These are phyloP conservation scores for Chaunax sp. DNA, from an alignment of 2,797 vertebrate genomes.

Conservation along the genomic window DNA sequence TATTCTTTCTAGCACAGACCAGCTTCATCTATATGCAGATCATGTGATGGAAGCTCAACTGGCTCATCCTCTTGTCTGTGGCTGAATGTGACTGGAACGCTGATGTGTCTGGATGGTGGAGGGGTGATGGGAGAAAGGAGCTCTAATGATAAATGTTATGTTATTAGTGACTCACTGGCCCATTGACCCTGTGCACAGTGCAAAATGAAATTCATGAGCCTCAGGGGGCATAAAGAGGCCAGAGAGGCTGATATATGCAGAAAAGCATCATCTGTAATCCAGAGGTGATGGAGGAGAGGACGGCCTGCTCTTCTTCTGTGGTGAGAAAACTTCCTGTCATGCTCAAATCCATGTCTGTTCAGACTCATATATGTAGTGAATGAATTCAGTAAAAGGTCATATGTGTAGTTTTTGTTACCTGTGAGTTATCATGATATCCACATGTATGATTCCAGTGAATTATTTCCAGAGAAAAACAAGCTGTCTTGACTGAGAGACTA, in stretches of 20 bases:
- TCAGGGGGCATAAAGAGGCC: slow-evolving; percentile 41
- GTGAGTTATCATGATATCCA: no score
- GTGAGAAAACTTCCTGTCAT: slow-evolving; percentile 1
- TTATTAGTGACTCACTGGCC: slow-evolving; percentile 73
- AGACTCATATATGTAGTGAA: no score
- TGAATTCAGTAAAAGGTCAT: no score
- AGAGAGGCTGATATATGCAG: slow-evolving; percentile 43
- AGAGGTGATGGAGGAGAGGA: slow-evolving; percentile 14
- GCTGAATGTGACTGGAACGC: slow-evolving; percentile 79
- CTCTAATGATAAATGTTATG: slow-evolving; percentile 73
- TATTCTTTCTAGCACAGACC: slow-evolving; percentile 22
- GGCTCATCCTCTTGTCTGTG: slow-evolving; percentile 76
- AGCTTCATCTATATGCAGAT: slow-evolving; percentile 84
- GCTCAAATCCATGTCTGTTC: no score
- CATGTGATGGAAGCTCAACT: slow-evolving; percentile 63
- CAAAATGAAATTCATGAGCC: slow-evolving; percentile 57
- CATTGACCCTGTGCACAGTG: slow-evolving; percentile 58
- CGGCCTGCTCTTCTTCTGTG: neutral
- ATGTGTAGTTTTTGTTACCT: no score
- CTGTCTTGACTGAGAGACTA: no score
- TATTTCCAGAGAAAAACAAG: no score
- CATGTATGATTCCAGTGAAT: no score
- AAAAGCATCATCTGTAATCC: slow-evolving; percentile 23
- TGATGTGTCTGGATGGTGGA: slow-evolving; percentile 54
- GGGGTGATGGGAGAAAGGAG: neutral